These are phyloP conservation scores for Aldabrachelys gigantea DNA, from an alignment of 2,113 vertebrate genomes.

Conservation along the genomic window DNA sequence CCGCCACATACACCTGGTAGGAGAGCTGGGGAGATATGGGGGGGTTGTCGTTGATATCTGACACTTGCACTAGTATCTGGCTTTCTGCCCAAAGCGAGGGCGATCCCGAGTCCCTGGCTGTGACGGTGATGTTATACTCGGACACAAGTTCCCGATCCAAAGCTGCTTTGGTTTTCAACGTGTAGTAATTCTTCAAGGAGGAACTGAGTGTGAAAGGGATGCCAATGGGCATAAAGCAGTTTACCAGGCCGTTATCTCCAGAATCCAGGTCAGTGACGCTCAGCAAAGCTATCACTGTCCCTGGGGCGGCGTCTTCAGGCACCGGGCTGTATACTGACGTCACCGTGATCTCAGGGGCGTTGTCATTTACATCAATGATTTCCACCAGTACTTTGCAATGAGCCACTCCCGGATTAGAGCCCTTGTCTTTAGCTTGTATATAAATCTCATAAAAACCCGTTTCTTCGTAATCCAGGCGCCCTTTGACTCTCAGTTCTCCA, in stretches of 20 bases:
- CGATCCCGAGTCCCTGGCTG: constrained; percentile 74
- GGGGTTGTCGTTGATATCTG: constrained; percentile 82
- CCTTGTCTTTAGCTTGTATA: constrained; percentile 84
- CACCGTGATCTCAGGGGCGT: constrained; percentile 79
- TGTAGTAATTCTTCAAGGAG: constrained; percentile 83
- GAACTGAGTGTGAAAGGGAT: constrained; percentile 80
- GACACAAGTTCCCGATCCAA: constrained; percentile 79
- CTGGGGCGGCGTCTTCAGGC: constrained; percentile 80
- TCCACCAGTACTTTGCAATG: constrained; percentile 83
- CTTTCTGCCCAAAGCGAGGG: constrained; percentile 76
- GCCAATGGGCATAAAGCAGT: constrained; percentile 74
- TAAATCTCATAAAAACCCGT: constrained; percentile 78
- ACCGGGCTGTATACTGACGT: constrained; percentile 81
- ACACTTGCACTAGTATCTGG: constrained; percentile 77
- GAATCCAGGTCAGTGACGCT: constrained; percentile 82
- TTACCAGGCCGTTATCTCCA: constrained; percentile 79
- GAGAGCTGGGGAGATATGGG: constrained; percentile 81
- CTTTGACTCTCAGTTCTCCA: constrained; percentile 79
- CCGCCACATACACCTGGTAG: constrained; percentile 86
- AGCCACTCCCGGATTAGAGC: constrained; percentile 74
- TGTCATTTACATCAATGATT: constrained; percentile 83
- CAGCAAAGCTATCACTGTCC: constrained; percentile 80
- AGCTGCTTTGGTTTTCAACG: constrained; percentile 77
- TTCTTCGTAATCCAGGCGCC: constrained; percentile 82
- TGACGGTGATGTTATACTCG: constrained; percentile 81